Base-by-base conservation (phyloP, 2,797 vertebrate genomes). In the Eutrigla gurnardus region DNA sequence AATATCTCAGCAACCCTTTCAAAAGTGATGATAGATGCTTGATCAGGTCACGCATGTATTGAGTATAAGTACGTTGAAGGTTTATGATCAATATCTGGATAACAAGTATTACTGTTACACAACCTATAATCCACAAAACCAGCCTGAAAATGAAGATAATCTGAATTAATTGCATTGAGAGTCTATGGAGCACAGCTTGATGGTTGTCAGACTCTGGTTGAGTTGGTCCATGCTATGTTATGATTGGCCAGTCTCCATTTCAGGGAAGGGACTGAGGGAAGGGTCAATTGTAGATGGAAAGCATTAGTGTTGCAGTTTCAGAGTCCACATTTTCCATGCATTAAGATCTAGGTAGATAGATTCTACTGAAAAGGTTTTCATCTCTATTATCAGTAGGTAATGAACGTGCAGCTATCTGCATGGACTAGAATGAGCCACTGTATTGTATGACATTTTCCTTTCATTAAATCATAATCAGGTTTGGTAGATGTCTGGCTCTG, bases 401-500 rank as follows among this genome's bases (percentile, higher is more conserved):
- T 45, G 18, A 64, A 42, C 18, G 49, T 25, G 6, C 54, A 45
- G 42, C 42, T 67, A 39, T n/a, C 35, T 45, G 25, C 15, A n/a
- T 33, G 15, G 35, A 75, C 11, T 6, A 53, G 13, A 74, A 63
- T 53, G 25, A 49, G 73, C 15, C 7, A n/a, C 33, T 45, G 13
- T 52, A 9, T 47, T 75, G 39, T 52, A 15, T 17, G 43, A 12
- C n/a, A 3, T 62, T 68, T 64, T 36, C 12, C 13, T 73, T 67
- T 59, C 2, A 57, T 71, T 69, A 71, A 25, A 18, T 55, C 55
- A 25, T 73, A 18, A 18, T 55, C 55, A 25, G 25, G 25, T 25
- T 10, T 53, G 6, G 13, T 45, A n/a, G 52, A 74, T 0, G 1
- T 55, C 73, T 58, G 58, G 25, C 17, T 65, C 1, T 12, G 46